Conservation (phyloP, 1,140 invertebrate genomes). For the Bombus sylvicola region DNA sequence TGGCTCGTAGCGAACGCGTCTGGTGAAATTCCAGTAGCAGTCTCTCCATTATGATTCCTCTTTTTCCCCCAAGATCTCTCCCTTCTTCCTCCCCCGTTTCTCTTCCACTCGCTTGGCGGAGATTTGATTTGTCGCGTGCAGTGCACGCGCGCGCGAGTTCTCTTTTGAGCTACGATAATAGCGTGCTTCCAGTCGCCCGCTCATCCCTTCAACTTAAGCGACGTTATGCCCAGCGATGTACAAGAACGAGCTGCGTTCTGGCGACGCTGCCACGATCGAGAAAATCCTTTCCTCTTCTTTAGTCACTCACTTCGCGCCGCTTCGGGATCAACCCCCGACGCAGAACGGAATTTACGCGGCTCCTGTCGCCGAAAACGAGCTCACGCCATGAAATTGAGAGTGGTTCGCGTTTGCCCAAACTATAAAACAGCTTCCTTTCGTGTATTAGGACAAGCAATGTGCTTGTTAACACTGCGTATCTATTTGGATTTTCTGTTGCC, state of each 20-base stretch:
- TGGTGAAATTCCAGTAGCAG: constrained; percentile 65
- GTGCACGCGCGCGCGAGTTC: constrained; percentile 53
- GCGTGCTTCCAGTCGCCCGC: constrained; percentile 58
- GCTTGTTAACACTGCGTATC: neutral
- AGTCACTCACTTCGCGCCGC: constrained; percentile 55
- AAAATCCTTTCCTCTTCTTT: constrained; percentile 57
- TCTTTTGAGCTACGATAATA: constrained; percentile 70
- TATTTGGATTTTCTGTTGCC: neutral
- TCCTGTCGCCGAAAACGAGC: neutral
- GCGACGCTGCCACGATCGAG: constrained; percentile 31
- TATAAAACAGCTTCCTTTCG: neutral
- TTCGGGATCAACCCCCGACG: constrained; percentile 14
- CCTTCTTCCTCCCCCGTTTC: constrained; percentile 15
- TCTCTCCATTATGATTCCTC: constrained; percentile 53
- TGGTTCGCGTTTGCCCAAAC: neutral
- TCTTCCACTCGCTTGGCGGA: constrained; percentile 62
- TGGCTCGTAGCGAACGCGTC: constrained; percentile 66
- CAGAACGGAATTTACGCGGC: neutral
- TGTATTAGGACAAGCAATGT: too few species aligned
- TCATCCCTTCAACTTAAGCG: constrained; percentile 64
- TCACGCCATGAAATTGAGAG: neutral
- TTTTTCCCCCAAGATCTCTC: neutral
- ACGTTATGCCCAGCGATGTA: constrained; percentile 63
- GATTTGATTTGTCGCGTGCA: constrained; percentile 70
- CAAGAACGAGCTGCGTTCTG: constrained; percentile 50